These are phyloP conservation scores for Neoitamus cyanurus DNA, from an alignment of 2,888 invertebrate genomes.

Conservation along the genomic window DNA sequence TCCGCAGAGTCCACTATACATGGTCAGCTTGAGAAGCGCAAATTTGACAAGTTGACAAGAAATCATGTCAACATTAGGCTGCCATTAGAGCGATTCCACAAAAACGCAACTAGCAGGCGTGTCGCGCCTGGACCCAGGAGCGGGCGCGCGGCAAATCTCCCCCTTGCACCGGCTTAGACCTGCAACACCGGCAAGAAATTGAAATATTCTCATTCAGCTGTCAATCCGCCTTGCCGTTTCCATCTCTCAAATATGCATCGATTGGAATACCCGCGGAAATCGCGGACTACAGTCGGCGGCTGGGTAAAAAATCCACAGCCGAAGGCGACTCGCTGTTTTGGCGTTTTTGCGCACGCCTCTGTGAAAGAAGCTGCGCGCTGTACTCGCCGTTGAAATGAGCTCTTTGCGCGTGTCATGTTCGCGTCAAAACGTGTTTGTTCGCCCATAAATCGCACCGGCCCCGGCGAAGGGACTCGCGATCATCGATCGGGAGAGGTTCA, in stretches of 20 bases:
- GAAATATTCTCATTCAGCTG: conserved; percentile 50
- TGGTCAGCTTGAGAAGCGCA: not conserved
- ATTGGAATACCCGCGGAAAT: not conserved
- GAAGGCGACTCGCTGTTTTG: not conserved
- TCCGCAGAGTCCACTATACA: not conserved
- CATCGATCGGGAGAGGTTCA: conserved; percentile 8
- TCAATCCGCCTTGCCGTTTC: conserved; percentile 33
- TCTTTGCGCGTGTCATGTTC: conserved; percentile 26
- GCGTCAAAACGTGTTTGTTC: conserved; percentile 38
- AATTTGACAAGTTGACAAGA: conserved; percentile 40
- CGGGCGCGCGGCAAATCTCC: not conserved
- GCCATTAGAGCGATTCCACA: conserved; percentile 24
- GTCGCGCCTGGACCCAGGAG: not conserved
- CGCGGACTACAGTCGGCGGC: not conserved
- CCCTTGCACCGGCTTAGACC: not conserved
- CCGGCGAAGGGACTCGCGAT: not conserved
- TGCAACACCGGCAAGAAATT: conserved; percentile 42
- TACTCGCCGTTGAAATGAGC: not conserved
- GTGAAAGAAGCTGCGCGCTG: not conserved
- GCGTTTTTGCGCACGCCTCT: not conserved
- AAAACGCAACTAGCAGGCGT: not conserved
- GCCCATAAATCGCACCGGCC: conserved; percentile 23
- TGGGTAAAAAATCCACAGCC: not conserved
- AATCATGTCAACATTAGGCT: conserved; percentile 43
- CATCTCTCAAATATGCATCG: conserved; percentile 41